phyloP scores from a whole-genome alignment of 1,140 invertebrate genomes.

The Halictus rubicundus region DNA sequence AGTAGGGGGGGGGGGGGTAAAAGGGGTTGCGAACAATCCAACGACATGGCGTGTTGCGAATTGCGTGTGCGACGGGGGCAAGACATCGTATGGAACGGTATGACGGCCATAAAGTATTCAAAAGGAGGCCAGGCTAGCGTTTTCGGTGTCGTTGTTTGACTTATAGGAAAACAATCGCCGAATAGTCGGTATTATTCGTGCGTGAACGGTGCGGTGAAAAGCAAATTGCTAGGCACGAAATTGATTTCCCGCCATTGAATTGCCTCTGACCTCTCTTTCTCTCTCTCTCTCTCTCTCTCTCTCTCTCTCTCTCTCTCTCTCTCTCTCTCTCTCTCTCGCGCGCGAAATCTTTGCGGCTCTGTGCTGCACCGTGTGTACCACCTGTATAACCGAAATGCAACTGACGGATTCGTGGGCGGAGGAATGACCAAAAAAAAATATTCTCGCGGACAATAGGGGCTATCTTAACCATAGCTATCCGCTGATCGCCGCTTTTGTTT shows the following conservation, averaged over 20 bases:
- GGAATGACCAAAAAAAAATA: background rate
- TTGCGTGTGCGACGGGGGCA: background rate
- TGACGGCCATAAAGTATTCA: conserved; percentile 23
- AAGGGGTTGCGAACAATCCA: background rate
- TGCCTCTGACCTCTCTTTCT: background rate
- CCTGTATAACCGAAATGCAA: conserved; percentile 26
- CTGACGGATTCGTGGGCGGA: background rate
- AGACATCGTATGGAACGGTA: background rate
- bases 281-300: background rate
- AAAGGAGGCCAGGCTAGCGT: background rate
- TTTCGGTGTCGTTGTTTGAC: conserved; percentile 32
- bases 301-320: background rate
- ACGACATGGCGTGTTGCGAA: background rate
- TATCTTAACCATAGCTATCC: conserved; percentile 22
- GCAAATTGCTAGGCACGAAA: conserved; percentile 46
- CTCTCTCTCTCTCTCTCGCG: background rate
- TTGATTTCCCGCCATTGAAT: conserved; percentile 42
- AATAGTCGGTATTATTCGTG: conserved; percentile 33
- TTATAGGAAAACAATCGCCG: conserved; percentile 37
- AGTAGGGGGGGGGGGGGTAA: too few relatives aligned
- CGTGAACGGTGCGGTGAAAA: conserved; percentile 38
- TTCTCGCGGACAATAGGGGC: conserved; percentile 6
- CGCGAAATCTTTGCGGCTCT: conserved; percentile 1
- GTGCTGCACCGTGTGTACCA: background rate
- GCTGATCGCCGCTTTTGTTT: background rate